Base-by-base conservation (phyloP, 2,888 invertebrate species). In the Chydorus sphaericus region DNA sequence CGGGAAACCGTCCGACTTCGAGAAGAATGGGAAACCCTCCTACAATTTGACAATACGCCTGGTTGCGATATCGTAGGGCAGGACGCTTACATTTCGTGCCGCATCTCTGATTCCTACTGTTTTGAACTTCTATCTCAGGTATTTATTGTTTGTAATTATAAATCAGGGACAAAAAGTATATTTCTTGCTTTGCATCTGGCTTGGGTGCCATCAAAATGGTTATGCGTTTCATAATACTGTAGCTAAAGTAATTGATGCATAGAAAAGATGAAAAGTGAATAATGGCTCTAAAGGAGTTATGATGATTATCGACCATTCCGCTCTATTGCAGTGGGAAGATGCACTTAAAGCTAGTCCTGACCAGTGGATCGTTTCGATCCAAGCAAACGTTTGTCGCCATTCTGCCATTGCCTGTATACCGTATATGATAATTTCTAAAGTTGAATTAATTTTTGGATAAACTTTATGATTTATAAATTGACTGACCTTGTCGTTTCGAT, bases 101-200 rank as follows among this genome's bases (percentile, higher is more conserved):
- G 54, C n/a, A 33, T 59, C 16, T 60, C 76, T 2, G 94, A 96
- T 69, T 90, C 90, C n/a, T 96, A 93, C 69, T 94, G 94, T 72
- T 96, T 94, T 67, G 94, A 96, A 75, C 90, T 96, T 88, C 73
- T 96, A 23, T 92, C 92, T 4, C 85, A 94, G 85, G 57, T 57
- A 48, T 8, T 18, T n/a, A 7, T n/a, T 26, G n/a, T n/a, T n/a
- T n/a, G n/a, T n/a, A n/a, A n/a, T n/a, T n/a, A n/a, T n/a, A n/a
- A n/a, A n/a, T n/a, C n/a, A n/a, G n/a, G n/a, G n/a, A n/a, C n/a
- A n/a, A n/a, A n/a, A n/a, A n/a, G n/a, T n/a, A n/a, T n/a, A n/a
- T n/a, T n/a, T n/a, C n/a, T n/a, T n/a, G n/a, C n/a, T n/a, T n/a
- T n/a, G n/a, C n/a, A n/a, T n/a, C n/a, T n/a, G n/a, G n/a, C n/a